These are phyloP conservation scores for Eristalis pertinax DNA, from an alignment of 2,888 invertebrate species.

Conservation along the genomic window DNA sequence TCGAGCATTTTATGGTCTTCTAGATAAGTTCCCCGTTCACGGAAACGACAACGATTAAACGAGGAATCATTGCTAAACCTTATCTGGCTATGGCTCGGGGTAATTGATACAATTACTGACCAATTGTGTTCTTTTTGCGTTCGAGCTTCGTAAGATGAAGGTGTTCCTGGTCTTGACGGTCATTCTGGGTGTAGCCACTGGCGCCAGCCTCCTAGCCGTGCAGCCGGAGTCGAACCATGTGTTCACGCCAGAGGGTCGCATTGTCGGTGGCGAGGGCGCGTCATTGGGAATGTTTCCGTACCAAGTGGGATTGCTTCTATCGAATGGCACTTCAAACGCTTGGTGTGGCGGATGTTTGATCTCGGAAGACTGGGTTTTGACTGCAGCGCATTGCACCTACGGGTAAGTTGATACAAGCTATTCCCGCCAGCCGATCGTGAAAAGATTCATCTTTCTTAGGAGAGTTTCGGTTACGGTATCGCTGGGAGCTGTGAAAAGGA, in stretches of 20 bases:
- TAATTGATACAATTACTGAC: background rate
- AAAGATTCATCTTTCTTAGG: background rate
- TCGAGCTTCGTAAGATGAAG: background rate
- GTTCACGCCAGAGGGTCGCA: conserved; percentile 12
- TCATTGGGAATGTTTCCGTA: conserved; percentile 47
- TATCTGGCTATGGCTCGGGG: background rate
- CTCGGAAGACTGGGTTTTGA: conserved; percentile 75
- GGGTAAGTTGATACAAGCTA: conserved; percentile 63
- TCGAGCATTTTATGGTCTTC: background rate
- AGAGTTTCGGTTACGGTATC: conserved; percentile 65
- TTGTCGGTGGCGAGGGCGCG: conserved; percentile 42
- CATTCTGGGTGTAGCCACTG: background rate
- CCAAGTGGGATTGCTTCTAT: conserved; percentile 76
- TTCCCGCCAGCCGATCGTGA: background rate
- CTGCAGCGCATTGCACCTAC: conserved; percentile 78
- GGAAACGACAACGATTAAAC: background rate
- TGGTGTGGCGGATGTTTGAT: conserved; percentile 78
- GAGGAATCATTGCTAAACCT: background rate
- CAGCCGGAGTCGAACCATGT: background rate
- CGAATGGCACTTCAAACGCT: conserved; percentile 36
- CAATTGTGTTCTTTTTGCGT: background rate
- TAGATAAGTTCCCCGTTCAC: background rate
- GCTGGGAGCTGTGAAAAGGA: conserved; percentile 74
- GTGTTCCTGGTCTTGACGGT: background rate
- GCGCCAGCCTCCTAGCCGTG: background rate